phyloP scores from a whole-genome alignment of 2,888 invertebrate genomes.

The Iphiclides podalirius region DNA sequence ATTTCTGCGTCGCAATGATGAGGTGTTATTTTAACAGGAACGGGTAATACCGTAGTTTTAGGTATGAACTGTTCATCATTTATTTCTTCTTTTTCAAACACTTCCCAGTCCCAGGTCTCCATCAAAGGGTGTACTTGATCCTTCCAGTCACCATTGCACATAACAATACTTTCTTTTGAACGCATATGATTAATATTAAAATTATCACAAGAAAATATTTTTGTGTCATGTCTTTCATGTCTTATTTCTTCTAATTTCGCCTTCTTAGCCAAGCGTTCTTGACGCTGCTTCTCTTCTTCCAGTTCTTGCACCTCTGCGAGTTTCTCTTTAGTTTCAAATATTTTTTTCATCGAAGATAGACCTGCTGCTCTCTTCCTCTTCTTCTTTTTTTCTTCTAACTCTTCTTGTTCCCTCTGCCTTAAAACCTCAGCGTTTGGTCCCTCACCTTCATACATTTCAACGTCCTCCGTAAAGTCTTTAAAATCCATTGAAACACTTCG shows the following conservation, averaged over 20 bases:
- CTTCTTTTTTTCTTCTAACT: constrained; percentile 75
- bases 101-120: constrained; percentile 83
- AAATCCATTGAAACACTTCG: constrained; percentile 88
- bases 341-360: constrained; percentile 83
- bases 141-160: constrained; percentile 78
- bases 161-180: constrained; percentile 72
- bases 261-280: constrained; percentile 60
- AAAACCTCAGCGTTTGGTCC: constrained; percentile 84
- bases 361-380: constrained; percentile 83
- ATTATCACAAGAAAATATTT: constrained; percentile 66
- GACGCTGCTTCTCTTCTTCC: constrained; percentile 76
- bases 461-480: constrained; percentile 77
- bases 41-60: constrained; percentile 65
- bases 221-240: constrained; percentile 72
- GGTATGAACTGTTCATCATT: constrained; percentile 67
- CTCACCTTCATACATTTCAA: constrained; percentile 85
- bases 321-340: constrained; percentile 88
- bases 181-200: constrained; percentile 76
- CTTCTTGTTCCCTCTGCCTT: constrained; percentile 79
- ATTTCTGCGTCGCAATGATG: constrained; percentile 73
- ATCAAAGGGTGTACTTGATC: constrained; percentile 83
- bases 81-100: constrained; percentile 82
- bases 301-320: constrained; percentile 81
- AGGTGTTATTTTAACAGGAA: constrained; percentile 71
- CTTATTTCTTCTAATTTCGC: constrained; percentile 62